Base-by-base conservation (phyloP, 1,140 invertebrate species). In the Colletes gigas region DNA sequence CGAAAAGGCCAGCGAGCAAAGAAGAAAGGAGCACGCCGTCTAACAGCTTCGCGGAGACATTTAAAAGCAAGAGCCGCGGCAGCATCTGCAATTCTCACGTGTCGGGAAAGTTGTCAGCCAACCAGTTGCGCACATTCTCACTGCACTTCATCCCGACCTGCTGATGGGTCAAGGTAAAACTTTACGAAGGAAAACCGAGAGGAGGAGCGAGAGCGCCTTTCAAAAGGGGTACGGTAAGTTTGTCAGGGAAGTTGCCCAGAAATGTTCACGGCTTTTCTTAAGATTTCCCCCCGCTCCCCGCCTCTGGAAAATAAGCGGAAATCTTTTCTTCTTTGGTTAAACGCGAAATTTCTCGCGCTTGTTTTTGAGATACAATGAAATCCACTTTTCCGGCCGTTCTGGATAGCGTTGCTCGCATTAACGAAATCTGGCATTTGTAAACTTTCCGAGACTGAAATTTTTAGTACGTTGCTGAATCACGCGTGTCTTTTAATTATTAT, bases 31-130 rank as follows among this genome's bases (percentile, higher is more conserved):
- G 69, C 50, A 47, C 50, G 52, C 10, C 52, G 52, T n/a, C 77
- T 55, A 78, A 78, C 77, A 79, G 77, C 39, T 55, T 78, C 76
- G 55, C 76, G 17, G 59, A 73, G 78, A 80, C 78, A 60, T 75
- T 80, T 80, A 80, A 68, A 75, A 80, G 78, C 71, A 75, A 57
- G 66, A 19, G 21, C 41, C 55, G 73, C 19, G 65, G 74, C 47
- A 78, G 75, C 80, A 82, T 82, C 80, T 82, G 80, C 75, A 82
- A 78, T 82, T 82, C 80, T 82, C 80, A 82, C 80, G 80, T 82
- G 80, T 81, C 80, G 74, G 80, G 50, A 82, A 82, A 82, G 74
- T 82, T 82, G 74, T 78, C 66, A 44, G 75, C 75, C 81, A 82
- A 82, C 81, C 81, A 82, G 81, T 82, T 79, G 81, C 81, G 81